phyloP scores from a whole-genome alignment of 1,140 invertebrate genomes.

The Drepana arcuata region DNA sequence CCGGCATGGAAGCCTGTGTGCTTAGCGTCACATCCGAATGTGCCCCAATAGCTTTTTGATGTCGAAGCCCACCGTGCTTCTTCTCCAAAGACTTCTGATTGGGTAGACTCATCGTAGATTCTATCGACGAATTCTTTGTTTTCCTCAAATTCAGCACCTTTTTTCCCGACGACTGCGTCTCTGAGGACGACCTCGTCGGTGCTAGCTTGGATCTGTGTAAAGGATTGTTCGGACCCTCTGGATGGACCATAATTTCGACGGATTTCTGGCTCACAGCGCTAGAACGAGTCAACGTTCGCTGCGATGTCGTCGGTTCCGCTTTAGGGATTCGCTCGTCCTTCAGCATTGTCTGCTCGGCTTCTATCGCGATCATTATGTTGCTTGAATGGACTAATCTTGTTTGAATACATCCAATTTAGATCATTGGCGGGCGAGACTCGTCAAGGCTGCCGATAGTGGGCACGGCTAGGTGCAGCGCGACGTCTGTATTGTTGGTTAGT shows the following conservation, averaged over 20 bases:
- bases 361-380: constrained; percentile 59
- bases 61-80: constrained; percentile 59
- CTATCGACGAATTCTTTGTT: constrained; percentile 69
- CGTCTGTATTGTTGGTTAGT: constrained; percentile 37
- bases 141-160: constrained; percentile 58
- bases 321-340: constrained; percentile 47
- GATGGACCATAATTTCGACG: constrained; percentile 65
- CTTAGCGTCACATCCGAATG: constrained; percentile 68
- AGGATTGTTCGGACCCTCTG: constrained; percentile 58
- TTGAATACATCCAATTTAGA: no score
- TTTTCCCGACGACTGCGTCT: constrained; percentile 56
- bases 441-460: constrained; percentile 52
- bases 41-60: constrained; percentile 63
- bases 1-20: constrained; percentile 74
- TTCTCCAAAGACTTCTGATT: constrained; percentile 70
- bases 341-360: constrained; percentile 51
- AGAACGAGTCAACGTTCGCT: constrained; percentile 52
- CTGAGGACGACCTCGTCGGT: constrained; percentile 57
- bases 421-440: constrained; percentile 58
- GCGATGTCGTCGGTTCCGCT: constrained; percentile 42
- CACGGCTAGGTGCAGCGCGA: constrained; percentile 54
- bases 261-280: constrained; percentile 75
- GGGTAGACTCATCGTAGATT: constrained; percentile 68
- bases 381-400: constrained; percentile 6
- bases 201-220: constrained; percentile 63